These are phyloP conservation scores for Danio tinwini DNA, from an alignment of 2,797 vertebrate species.

Conservation along the genomic window DNA sequence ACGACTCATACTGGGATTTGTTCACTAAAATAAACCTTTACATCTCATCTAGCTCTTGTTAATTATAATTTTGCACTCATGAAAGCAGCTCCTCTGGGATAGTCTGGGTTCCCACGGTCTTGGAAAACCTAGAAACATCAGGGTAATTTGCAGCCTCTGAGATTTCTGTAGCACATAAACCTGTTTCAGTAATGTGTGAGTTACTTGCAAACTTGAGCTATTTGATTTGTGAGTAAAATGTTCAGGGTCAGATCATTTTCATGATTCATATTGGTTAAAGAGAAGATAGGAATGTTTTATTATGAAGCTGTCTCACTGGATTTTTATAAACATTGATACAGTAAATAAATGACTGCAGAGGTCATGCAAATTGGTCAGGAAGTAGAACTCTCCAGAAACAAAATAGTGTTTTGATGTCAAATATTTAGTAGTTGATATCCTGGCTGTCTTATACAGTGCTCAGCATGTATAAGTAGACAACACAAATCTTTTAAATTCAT, in stretches of 20 bases:
- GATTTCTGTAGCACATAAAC: conserved; percentile 3
- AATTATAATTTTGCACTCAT: conserved; percentile 23
- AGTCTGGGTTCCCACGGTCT: not conserved
- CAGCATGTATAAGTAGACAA: no score
- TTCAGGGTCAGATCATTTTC: not conserved
- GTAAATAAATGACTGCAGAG: not conserved
- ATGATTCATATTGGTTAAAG: not conserved
- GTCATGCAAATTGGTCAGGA: not conserved
- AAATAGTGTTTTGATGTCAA: not conserved
- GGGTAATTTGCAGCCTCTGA: conserved; percentile 1
- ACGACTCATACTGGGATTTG: conserved; percentile 10
- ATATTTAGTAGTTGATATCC: not conserved
- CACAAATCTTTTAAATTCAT: no score
- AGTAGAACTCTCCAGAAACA: not conserved
- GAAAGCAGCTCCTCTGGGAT: conserved; percentile 15
- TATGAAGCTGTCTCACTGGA: not conserved
- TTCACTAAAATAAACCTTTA: conserved; percentile 34
- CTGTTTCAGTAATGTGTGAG: not conserved
- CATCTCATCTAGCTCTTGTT: conserved; percentile 26
- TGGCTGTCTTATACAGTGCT: not conserved
- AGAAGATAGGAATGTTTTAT: not conserved
- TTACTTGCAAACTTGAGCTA: not conserved
- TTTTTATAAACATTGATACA: not conserved
- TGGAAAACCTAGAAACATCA: conserved; percentile 14
- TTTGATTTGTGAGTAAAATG: not conserved